Evolutionary conservation across 2,888 invertebrate species (phyloP).

Genomic region (Arctia plantaginis): DNA sequence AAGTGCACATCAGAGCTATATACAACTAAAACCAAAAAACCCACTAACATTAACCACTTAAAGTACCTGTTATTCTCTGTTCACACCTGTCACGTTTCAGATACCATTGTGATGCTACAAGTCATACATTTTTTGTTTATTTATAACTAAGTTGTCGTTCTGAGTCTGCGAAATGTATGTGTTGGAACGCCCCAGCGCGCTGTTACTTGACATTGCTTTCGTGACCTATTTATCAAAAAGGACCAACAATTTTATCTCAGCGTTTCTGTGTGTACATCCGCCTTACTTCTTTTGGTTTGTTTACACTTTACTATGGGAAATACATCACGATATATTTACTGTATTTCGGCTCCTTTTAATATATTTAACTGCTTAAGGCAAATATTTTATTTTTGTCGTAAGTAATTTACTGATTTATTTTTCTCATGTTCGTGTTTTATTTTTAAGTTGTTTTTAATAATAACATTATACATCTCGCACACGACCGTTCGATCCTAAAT

Average conservation of each 20-base stretch:
- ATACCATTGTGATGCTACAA: conserved; percentile 12
- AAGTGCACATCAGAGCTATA: rapidly evolving
- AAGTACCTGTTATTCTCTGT: not conserved
- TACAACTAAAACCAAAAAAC: not conserved
- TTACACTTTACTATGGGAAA: conserved; percentile 62
- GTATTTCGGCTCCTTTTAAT: conserved; percentile 49
- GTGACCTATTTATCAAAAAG: conserved; percentile 72
- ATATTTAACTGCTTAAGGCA: conserved; percentile 49
- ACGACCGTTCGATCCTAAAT: not conserved
- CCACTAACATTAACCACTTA: not conserved
- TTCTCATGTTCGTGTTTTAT: not conserved
- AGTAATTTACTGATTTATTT: conserved; percentile 37
- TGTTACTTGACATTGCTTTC: conserved; percentile 59
- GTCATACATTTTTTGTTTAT: conserved; percentile 33
- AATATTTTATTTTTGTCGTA: conserved; percentile 35
- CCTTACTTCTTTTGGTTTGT: conserved; percentile 54
- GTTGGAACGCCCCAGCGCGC: conserved; percentile 36
- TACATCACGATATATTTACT: conserved; percentile 59
- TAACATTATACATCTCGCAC: not conserved
- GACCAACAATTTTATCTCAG: conserved; percentile 64
- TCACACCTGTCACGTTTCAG: conserved; percentile 7
- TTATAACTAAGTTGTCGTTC: conserved; percentile 44
- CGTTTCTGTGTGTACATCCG: conserved; percentile 61
- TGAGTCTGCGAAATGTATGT: conserved; percentile 51
- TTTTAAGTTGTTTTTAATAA: not conserved